Percentiles rank a stretch among this genome's conserved stretches.
Evolutionary conservation across 2,888 invertebrate genomes (phyloP).

Genomic region (Lasioglossum morio): DNA sequence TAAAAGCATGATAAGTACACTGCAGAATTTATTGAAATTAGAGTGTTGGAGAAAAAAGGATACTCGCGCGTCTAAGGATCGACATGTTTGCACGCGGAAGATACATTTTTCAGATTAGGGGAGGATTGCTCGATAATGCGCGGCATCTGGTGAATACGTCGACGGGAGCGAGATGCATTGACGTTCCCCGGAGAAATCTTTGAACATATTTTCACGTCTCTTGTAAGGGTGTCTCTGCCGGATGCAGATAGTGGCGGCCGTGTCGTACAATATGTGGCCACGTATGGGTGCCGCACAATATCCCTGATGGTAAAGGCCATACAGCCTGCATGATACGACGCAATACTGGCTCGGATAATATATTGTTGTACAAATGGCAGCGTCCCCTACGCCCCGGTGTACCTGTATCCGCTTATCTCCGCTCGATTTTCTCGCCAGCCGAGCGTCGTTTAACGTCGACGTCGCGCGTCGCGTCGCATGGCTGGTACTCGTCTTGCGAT

Average conservation of each 20-base stretch:
- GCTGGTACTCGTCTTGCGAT: slow-evolving; percentile 25
- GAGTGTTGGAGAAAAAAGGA: not conserved
- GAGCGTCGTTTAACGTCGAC: slow-evolving; percentile 40
- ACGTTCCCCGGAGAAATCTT: slow-evolving; percentile 82
- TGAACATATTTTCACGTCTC: slow-evolving; percentile 83
- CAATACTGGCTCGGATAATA: slow-evolving; percentile 78
- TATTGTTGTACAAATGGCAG: slow-evolving; percentile 81
- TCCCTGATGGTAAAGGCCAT: slow-evolving; percentile 83
- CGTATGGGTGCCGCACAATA: slow-evolving; percentile 77
- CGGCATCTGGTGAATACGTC: slow-evolving; percentile 49
- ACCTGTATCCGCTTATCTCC: slow-evolving; percentile 66
- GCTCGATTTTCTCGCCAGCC: slow-evolving; percentile 64
- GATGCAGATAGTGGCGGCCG: slow-evolving; percentile 82
- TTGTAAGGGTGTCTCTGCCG: slow-evolving; percentile 81
- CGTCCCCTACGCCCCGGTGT: slow-evolving; percentile 40
- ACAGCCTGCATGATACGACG: slow-evolving; percentile 79
- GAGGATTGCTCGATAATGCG: slow-evolving; percentile 66
- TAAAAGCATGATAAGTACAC: too few species aligned
- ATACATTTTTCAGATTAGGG: slow-evolving; percentile 69
- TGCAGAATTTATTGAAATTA: too few species aligned
- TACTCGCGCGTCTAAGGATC: not conserved
- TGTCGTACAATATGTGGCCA: slow-evolving; percentile 73
- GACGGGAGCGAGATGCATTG: slow-evolving; percentile 44
- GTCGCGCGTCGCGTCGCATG: not conserved
- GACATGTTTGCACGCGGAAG: slow-evolving; percentile 19